Percentiles rank a stretch among this genome's conserved stretches.
Evolutionary conservation across 2,113 vertebrate genomes (phyloP).

Genomic region (Sciurus niger): DNA sequence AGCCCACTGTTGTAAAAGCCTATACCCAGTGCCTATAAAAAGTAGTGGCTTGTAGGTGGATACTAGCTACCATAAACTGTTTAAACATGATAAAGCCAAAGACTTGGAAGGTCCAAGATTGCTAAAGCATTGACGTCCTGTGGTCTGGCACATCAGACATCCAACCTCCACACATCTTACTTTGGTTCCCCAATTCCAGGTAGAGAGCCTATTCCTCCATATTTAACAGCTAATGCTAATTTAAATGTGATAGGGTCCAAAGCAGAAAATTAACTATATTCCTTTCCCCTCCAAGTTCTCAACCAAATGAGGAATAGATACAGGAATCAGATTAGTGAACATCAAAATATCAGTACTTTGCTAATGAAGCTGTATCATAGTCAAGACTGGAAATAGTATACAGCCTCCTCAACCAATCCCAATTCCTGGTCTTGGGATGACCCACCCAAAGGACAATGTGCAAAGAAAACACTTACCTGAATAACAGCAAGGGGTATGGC

Average conservation of each 20-base stretch:
- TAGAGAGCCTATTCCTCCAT: background rate
- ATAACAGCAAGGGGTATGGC: background rate
- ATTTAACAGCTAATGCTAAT: slow-evolving; percentile 18
- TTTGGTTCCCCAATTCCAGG: slow-evolving; percentile 10
- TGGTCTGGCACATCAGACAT: background rate
- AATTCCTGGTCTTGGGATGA: slow-evolving; percentile 43
- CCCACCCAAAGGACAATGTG: slow-evolving; percentile 18
- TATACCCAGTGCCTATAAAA: slow-evolving; percentile 5
- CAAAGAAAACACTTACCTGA: slow-evolving; percentile 73
- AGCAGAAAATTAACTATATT: slow-evolving; percentile 16
- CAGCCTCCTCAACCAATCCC: background rate
- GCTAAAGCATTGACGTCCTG: background rate
- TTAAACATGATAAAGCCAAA: slow-evolving; percentile 39
- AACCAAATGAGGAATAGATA: slow-evolving; percentile 43
- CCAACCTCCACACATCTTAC: background rate
- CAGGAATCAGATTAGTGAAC: background rate
- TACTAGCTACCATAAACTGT: background rate
- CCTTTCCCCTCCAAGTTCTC: slow-evolving; percentile 4
- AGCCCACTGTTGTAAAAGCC: background rate
- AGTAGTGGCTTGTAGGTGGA: background rate
- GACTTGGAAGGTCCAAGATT: slow-evolving; percentile 22
- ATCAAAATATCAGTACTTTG: slow-evolving; percentile 50
- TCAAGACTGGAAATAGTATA: background rate
- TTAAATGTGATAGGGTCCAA: slow-evolving; percentile 8
- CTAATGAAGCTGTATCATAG: background rate